Evolutionary conservation across 2,113 vertebrate species (phyloP).

Genomic region (Corvus cornix): DNA sequence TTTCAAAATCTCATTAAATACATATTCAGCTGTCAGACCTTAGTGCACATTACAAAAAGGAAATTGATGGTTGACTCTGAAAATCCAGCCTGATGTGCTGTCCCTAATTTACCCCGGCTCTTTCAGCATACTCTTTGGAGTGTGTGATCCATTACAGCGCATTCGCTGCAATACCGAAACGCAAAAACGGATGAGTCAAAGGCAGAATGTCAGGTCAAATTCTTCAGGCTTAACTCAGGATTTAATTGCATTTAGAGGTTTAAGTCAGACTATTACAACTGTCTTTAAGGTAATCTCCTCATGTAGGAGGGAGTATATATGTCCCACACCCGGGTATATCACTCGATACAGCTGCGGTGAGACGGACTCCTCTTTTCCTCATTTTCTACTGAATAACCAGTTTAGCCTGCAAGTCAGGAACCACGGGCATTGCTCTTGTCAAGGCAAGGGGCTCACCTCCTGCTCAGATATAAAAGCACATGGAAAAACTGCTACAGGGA

Average conservation of each 20-base stretch:
- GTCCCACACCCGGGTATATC: background rate
- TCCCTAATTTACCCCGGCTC: background rate
- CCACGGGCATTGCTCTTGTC: fast-evolving
- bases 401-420: background rate
- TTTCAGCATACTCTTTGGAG: background rate
- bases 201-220: slow-evolving; percentile 10
- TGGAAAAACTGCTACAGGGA: fast-evolving
- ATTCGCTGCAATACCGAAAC: background rate
- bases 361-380: background rate
- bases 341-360: background rate
- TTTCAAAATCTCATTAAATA: slow-evolving; percentile 22
- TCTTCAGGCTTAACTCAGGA: slow-evolving; percentile 45
- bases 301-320: background rate
- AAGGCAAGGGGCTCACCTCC: background rate
- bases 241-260: slow-evolving; percentile 57
- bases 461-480: background rate
- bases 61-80: background rate
- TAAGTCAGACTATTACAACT: background rate
- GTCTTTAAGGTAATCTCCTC: slow-evolving; percentile 4
- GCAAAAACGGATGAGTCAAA: background rate
- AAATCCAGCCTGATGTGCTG: background rate
- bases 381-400: background rate
- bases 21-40: slow-evolving; percentile 4
- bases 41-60: background rate
- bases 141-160: background rate